Conservation (phyloP, 2,113 vertebrate species). For the Pteropus alecto region DNA sequence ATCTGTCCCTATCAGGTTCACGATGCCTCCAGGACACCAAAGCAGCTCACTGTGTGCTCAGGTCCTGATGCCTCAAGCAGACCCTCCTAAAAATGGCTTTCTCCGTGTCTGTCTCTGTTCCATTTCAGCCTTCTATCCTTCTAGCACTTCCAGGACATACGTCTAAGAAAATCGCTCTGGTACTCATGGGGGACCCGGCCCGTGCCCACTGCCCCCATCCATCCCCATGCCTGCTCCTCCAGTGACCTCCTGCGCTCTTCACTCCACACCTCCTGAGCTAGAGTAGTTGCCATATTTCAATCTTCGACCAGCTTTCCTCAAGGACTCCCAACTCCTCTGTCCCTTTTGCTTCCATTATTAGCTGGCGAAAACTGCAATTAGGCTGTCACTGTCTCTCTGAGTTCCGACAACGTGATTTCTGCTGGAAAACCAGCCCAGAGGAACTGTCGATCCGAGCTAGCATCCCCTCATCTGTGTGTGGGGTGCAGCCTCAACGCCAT, state of each 20-base stretch:
- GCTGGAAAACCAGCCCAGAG: too few relatives aligned
- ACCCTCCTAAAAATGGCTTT: not conserved
- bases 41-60: not conserved
- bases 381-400: not conserved
- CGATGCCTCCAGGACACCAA: not conserved
- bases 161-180: too few relatives aligned
- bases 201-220: too few relatives aligned
- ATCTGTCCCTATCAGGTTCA: not conserved
- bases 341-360: not conserved
- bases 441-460: too few relatives aligned
- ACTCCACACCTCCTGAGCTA: not conserved
- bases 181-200: too few relatives aligned
- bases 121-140: not conserved
- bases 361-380: not conserved
- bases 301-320: not conserved
- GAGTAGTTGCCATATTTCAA: not conserved
- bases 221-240: not conserved
- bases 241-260: too few relatives aligned
- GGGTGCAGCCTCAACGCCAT: not conserved
- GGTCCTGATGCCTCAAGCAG: not conserved
- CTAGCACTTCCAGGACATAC: too few relatives aligned
- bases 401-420: not conserved
- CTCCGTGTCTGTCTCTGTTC: not conserved
- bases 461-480: too few relatives aligned
- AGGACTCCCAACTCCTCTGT: not conserved